Conservation (phyloP, 1,140 invertebrate genomes). For the Hycleus phaleratus region DNA sequence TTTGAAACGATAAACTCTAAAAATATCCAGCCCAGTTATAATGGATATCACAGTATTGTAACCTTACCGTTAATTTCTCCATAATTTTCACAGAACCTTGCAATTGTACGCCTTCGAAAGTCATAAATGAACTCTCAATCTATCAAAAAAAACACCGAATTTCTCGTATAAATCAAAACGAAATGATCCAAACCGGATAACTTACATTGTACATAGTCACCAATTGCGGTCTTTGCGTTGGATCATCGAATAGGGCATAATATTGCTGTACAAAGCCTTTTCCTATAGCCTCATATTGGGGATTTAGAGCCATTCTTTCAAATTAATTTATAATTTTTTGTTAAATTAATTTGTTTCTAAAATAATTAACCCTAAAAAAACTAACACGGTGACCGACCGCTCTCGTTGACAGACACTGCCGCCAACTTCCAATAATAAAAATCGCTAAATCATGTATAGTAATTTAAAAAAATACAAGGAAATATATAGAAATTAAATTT, state of each 20-base stretch:
- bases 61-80: conserved; percentile 85
- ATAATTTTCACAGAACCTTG: conserved; percentile 88
- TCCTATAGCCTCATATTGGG: conserved; percentile 83
- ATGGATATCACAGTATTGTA: no score
- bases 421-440: no score
- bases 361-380: no score
- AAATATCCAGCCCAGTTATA: conserved; percentile 27
- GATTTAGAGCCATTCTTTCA: conserved; percentile 71
- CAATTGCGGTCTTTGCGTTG: conserved; percentile 67
- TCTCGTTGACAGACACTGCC: no score
- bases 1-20: conserved; percentile 82
- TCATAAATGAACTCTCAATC: conserved; percentile 88
- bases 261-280: conserved; percentile 91
- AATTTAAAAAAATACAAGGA: no score
- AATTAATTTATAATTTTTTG: neutral
- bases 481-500: no score
- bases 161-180: no score
- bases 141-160: conserved; percentile 34
- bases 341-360: no score
- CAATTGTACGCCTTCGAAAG: conserved; percentile 87
- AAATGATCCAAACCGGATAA: conserved; percentile 24
- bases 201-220: conserved; percentile 90
- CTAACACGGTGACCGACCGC: no score
- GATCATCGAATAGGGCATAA: conserved; percentile 85
- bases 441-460: no score